Evolutionary conservation across 2,888 invertebrate species (phyloP).

Genomic region (Pollenia labialis): DNA sequence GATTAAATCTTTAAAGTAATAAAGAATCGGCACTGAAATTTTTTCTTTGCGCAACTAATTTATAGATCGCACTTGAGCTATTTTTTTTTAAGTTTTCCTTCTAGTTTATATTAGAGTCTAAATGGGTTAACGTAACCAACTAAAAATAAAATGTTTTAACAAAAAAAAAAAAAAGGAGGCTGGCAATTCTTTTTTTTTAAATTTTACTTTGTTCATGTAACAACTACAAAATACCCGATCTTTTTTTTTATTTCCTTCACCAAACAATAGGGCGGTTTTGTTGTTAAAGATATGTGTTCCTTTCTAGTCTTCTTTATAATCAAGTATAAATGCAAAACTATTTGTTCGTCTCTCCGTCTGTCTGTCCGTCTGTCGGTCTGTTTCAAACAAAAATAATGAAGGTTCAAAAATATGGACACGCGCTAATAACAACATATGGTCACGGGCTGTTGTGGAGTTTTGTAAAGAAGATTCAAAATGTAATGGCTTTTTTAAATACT

Average conservation of each 20-base stretch:
- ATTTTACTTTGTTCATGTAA: conserved; percentile 42
- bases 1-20: too few relatives aligned
- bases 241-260: background rate
- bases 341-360: background rate
- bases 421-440: conserved; percentile 78
- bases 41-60: too few relatives aligned
- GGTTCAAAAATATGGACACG: conserved; percentile 77
- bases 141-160: conserved; percentile 17
- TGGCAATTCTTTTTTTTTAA: conserved; percentile 44
- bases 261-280: conserved; percentile 71
- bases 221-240: conserved; percentile 8
- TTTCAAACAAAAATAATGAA: conserved; percentile 53
- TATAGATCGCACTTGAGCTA: too few relatives aligned
- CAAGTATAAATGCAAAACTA: conserved; percentile 8
- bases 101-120: too few relatives aligned
- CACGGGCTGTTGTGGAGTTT: conserved; percentile 31
- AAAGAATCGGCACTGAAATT: too few relatives aligned
- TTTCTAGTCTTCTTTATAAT: conserved; percentile 25
- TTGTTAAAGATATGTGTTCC: conserved; percentile 41
- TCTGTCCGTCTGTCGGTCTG: conserved; percentile 16
- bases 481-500: background rate
- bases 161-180: conserved; percentile 30
- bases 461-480: conserved; percentile 13
- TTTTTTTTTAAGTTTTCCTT: too few relatives aligned
- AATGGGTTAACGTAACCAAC: background rate